These are phyloP conservation scores for Beris morrisii DNA, from an alignment of 2,888 invertebrate genomes.

Conservation along the genomic window DNA sequence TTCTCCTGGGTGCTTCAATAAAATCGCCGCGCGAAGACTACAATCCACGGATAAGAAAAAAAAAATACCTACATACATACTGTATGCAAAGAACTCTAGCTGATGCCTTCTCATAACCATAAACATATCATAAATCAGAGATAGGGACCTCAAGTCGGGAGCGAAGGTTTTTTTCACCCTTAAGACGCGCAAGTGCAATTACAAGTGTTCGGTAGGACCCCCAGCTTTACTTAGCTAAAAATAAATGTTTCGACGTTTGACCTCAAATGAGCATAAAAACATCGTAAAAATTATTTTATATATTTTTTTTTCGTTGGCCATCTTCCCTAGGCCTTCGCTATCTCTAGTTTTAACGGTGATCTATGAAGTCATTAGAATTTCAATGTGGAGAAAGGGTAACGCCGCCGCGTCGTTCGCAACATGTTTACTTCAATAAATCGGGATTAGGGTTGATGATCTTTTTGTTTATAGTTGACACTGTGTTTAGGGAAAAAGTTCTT, in stretches of 20 bases:
- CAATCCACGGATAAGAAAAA: neutral
- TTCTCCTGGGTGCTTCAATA: conserved; percentile 20
- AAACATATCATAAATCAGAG: conserved; percentile 34
- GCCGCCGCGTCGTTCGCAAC: no score
- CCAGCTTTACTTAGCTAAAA: conserved; percentile 32
- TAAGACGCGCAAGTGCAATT: conserved; percentile 11
- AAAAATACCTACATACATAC: neutral
- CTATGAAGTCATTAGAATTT: neutral
- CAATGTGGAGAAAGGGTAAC: no score
- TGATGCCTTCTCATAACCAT: conserved; percentile 25
- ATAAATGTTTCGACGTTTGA: conserved; percentile 32
- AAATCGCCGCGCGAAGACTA: conserved; percentile 22
- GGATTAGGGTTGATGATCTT: no score
- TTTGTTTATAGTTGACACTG: no score
- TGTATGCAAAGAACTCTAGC: conserved; percentile 2
- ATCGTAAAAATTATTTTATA: conserved; percentile 22
- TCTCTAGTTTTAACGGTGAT: neutral
- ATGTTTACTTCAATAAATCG: no score
- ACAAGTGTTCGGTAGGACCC: conserved; percentile 33
- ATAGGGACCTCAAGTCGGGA: conserved; percentile 31
- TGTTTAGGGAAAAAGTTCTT: no score
- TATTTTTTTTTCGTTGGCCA: neutral
- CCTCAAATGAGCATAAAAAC: conserved; percentile 30
- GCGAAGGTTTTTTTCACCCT: conserved; percentile 16
- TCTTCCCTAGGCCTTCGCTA: neutral